These are phyloP conservation scores for Lochmaea capreae DNA, from an alignment of 2,888 invertebrate genomes.

Conservation along the genomic window DNA sequence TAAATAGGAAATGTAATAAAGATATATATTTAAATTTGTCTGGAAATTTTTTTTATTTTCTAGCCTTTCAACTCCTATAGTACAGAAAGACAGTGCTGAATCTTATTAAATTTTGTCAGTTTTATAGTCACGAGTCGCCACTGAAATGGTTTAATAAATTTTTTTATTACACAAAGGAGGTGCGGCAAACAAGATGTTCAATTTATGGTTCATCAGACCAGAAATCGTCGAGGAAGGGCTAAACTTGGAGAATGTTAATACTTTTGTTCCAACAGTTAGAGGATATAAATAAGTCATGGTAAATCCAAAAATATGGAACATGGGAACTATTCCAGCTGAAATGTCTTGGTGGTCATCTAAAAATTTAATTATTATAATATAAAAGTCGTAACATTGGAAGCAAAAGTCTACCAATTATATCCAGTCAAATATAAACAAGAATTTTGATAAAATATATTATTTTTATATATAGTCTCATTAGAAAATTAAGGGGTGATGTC, in stretches of 20 bases:
- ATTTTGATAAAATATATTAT: too few species aligned
- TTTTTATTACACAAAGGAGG: conserved; percentile 72
- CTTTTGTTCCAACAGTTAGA: conserved; percentile 72
- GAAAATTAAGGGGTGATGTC: too few species aligned
- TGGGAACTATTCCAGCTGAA: conserved; percentile 77
- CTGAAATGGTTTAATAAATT: too few species aligned
- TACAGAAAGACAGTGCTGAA: too few species aligned
- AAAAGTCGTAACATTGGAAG: not conserved
- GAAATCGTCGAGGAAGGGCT: conserved; percentile 76
- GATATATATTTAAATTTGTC: too few species aligned
- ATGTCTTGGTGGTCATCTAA: conserved; percentile 72
- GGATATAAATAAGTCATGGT: conserved; percentile 71
- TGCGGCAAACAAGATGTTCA: conserved; percentile 71
- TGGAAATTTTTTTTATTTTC: too few species aligned
- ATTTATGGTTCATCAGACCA: conserved; percentile 73
- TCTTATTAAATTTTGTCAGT: too few species aligned
- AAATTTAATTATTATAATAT: conserved; percentile 45
- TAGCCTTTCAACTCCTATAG: too few species aligned
- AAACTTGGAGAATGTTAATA: conserved; percentile 80
- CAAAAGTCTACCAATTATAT: too few species aligned
- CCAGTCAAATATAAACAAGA: too few species aligned
- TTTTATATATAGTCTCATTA: too few species aligned
- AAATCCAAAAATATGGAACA: conserved; percentile 86
- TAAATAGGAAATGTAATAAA: too few species aligned
- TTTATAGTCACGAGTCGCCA: not conserved